These are phyloP conservation scores for Ctenochaetus hawaiiensis DNA, from an alignment of 2,797 vertebrate species.

Conservation along the genomic window DNA sequence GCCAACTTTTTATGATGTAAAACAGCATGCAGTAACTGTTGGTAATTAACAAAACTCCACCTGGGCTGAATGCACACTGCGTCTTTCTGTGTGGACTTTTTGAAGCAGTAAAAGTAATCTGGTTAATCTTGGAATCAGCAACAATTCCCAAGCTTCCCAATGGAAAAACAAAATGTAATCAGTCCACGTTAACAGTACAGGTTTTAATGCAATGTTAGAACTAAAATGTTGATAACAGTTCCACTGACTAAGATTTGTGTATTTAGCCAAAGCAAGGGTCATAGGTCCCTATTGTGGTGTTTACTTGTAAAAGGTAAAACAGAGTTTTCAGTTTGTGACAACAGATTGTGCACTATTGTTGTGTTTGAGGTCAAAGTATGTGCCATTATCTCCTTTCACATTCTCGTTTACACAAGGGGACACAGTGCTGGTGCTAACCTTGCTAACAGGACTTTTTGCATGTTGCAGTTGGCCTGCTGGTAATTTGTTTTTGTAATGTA, in stretches of 20 bases:
- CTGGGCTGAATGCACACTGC: background rate
- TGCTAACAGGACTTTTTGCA: no score
- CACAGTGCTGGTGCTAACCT: no score
- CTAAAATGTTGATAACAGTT: background rate
- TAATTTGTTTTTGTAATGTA: background rate
- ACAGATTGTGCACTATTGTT: no score
- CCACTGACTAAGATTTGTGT: background rate
- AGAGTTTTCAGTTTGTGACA: no score
- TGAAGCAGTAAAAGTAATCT: background rate
- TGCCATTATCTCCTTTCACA: no score
- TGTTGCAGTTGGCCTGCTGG: no score
- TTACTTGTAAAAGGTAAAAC: no score
- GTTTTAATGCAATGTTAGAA: slow-evolving; percentile 1
- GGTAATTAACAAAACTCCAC: slow-evolving; percentile 12
- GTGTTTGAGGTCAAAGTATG: no score
- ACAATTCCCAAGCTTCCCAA: background rate
- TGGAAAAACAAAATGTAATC: background rate
- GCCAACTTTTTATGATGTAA: slow-evolving; percentile 51
- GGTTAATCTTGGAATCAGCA: background rate
- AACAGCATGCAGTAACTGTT: background rate
- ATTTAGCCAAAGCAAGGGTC: no score
- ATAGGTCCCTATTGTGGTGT: no score
- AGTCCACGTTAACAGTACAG: background rate
- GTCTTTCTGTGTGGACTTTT: background rate
- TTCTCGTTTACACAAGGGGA: no score